Base-by-base conservation (phyloP, 2,113 vertebrate genomes). In the Acinonyx jubatus region DNA sequence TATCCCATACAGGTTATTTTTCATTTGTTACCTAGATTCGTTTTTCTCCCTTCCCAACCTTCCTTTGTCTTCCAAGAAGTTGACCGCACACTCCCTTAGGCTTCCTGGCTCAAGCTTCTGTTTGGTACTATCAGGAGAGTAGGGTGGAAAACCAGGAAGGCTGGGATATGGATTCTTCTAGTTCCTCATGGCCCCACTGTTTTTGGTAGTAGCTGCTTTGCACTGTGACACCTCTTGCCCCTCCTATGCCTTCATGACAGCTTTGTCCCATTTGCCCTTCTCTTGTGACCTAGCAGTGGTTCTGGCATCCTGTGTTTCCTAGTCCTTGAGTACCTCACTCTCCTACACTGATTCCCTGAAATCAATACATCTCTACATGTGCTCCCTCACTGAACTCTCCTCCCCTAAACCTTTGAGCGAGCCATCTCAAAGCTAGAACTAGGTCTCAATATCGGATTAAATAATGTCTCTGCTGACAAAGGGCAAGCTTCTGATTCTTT, bases 181-280 rank as follows among this genome's bases (percentile, higher is more conserved):
- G 27, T 38, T 19, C 27, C 81, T 69, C 41, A 18, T 21, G 27
- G 29, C n/a, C 55, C 3, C 8, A 7, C 16, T 16, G 41, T 9
- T 57, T 25, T n/a, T 23, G 48, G 36, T 80, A 27, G 25, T 10
- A 3, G 52, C 45, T 16, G 11, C 19, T 25, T 1, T 45, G 13
- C 52, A 4, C 13, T 7, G 21, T 27, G 25, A 69, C 27, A 57
- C 21, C 25, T 52, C 3, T 25, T 36, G 3, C 7, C 21, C 50
- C 57, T 25, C 38, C 8, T 0, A 5, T 7, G 11, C 12, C 14
- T 74, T 48, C 19, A 10, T 3, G 73, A 61, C 5, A 1, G 3
- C 27, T 50, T 16, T 23, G 15, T 3, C 33, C 13, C 7, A 1
- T 5, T 19, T 16, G 7, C 36, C 36, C 38, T 4, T 41, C 41